These are phyloP conservation scores for Cyclargus thomasi DNA, from an alignment of 1,140 invertebrate genomes.

Conservation along the genomic window DNA sequence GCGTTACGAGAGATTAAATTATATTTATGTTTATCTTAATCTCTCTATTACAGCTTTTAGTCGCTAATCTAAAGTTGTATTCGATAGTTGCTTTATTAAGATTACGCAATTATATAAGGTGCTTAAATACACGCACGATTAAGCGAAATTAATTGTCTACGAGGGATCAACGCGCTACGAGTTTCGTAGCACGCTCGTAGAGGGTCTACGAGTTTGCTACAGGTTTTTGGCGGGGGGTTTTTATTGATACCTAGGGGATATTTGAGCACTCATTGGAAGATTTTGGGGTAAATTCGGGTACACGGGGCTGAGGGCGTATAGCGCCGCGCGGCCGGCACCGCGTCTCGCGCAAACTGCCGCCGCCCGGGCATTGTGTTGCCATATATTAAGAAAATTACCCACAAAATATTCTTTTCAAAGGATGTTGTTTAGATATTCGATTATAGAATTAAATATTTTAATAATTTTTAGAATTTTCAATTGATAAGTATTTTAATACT, in stretches of 20 bases:
- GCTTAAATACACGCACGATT: conserved; percentile 1
- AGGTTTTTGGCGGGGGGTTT: not conserved
- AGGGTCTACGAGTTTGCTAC: not conserved
- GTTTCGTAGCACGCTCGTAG: not conserved
- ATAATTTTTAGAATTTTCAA: no score
- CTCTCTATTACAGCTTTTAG: not conserved
- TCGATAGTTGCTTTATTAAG: not conserved
- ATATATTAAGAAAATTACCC: conserved; percentile 4
- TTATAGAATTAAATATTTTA: no score
- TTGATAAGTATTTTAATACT: no score
- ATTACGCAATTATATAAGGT: not conserved
- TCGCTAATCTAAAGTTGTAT: not conserved
- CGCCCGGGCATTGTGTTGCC: conserved; percentile 55
- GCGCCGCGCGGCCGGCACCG: conserved; percentile 49
- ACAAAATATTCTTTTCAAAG: no score
- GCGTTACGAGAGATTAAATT: not conserved
- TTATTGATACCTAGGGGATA: conserved; percentile 25
- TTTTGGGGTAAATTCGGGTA: conserved; percentile 24
- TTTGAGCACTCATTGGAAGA: conserved; percentile 33
- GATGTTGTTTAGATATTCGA: no score
- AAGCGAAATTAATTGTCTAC: conserved; percentile 3
- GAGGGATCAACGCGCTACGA: not conserved
- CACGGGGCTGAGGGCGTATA: conserved; percentile 15
- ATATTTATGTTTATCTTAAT: not conserved
- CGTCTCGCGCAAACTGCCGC: conserved; percentile 66